These are phyloP conservation scores for Cactoblastis cactorum DNA, from an alignment of 2,888 invertebrate genomes.

Conservation along the genomic window DNA sequence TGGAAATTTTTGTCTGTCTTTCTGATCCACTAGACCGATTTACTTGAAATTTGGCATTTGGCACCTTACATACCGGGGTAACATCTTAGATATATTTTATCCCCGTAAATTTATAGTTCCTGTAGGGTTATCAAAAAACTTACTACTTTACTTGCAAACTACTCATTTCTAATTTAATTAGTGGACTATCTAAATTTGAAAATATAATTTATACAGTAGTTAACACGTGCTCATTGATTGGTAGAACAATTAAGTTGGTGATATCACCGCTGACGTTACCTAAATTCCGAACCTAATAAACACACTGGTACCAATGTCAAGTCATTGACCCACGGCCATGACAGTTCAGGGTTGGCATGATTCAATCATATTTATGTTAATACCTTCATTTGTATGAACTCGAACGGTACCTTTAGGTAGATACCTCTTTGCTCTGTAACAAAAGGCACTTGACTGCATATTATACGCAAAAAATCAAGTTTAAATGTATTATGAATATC, in stretches of 20 bases:
- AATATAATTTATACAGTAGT: too few relatives aligned
- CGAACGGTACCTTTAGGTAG: neutral
- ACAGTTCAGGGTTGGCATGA: conserved; percentile 3
- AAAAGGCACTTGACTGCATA: conserved; percentile 7
- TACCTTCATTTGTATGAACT: conserved; percentile 5
- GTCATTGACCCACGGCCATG: conserved; percentile 13
- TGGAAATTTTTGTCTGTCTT: too few relatives aligned
- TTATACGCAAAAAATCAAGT: too few relatives aligned
- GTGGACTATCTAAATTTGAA: neutral
- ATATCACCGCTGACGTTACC: conserved; percentile 11
- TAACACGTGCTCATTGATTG: neutral
- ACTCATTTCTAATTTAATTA: neutral
- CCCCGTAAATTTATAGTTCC: too few relatives aligned
- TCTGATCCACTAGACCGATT: too few relatives aligned
- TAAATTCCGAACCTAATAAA: conserved; percentile 15
- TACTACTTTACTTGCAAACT: neutral
- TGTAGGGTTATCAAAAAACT: too few relatives aligned
- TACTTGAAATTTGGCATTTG: too few relatives aligned
- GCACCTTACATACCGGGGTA: too few relatives aligned
- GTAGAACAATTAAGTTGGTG: conserved; percentile 1
- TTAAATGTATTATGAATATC: too few relatives aligned
- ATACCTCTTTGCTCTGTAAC: neutral
- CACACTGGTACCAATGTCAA: conserved; percentile 15
- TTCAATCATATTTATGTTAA: neutral
- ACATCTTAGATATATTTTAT: too few relatives aligned